Evolutionary conservation across 2,797 vertebrate genomes (phyloP).

Genomic region (Silurus aristotelis): DNA sequence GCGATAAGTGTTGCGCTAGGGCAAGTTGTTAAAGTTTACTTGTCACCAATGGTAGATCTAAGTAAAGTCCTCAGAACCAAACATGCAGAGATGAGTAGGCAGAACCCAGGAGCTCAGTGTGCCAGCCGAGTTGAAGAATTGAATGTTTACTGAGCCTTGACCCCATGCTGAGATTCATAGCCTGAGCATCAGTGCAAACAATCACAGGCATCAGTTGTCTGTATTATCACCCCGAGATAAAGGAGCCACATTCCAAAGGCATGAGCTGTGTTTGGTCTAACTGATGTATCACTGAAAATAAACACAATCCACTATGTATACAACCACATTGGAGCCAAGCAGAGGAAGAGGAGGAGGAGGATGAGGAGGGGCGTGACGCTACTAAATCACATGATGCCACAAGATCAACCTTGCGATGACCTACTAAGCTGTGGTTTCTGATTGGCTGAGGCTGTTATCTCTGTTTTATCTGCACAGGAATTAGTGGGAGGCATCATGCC

Average conservation of each 20-base stretch:
- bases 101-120: background rate
- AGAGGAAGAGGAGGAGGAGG: constrained; percentile 20
- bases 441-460: constrained; percentile 31
- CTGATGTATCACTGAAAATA: constrained; percentile 53
- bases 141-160: constrained; percentile 43
- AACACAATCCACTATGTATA: constrained; percentile 48
- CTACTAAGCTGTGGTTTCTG: constrained; percentile 25
- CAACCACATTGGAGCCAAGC: constrained; percentile 9
- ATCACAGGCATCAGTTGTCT: constrained; percentile 37
- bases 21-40: constrained; percentile 21
- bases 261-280: constrained; percentile 54
- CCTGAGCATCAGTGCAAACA: constrained; percentile 41
- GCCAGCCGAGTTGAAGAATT: background rate
- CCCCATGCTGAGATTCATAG: constrained; percentile 25
- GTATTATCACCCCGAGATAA: constrained; percentile 49
- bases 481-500: background rate
- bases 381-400: constrained; percentile 26
- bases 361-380: constrained; percentile 32
- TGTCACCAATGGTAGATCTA: constrained; percentile 38
- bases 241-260: constrained; percentile 49
- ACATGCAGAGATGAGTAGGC: constrained; percentile 2
- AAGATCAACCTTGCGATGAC: constrained; percentile 52
- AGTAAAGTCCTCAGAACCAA: constrained; percentile 36
- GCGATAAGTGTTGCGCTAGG: constrained; percentile 4
- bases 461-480: background rate